A percentile compares a stretch with the other conserved stretches of the same genome.
Evolutionary conservation across 64 coral and sea anemone genomes (phyloP).

Genomic region (Platygyra sinensis): DNA sequence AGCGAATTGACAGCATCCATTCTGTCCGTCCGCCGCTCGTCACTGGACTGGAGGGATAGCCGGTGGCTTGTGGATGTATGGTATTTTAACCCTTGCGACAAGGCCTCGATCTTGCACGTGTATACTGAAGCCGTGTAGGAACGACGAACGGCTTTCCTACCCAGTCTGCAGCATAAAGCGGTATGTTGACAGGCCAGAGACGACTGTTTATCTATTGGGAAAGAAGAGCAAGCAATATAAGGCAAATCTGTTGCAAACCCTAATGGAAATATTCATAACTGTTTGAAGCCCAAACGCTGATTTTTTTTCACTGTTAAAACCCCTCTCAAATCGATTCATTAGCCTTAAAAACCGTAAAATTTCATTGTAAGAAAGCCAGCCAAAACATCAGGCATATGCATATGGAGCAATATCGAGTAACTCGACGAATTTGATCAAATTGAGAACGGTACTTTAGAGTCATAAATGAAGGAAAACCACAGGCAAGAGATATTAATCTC

Average conservation of each 20-base stretch:
- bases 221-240: background rate
- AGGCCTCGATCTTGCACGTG: constrained; percentile 32
- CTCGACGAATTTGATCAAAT: background rate
- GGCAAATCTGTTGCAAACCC: background rate
- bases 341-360: background rate
- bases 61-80: constrained; percentile 25
- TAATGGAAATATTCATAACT: background rate
- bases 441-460: constrained; percentile 1
- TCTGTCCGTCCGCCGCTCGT: background rate
- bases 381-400: background rate
- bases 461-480: background rate
- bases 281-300: background rate
- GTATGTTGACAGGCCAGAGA: background rate
- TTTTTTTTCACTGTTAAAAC: background rate
- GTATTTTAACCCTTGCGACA: constrained; percentile 15
- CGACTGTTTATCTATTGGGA: background rate
- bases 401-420: background rate
- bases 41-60: background rate
- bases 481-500: background rate
- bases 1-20: constrained; percentile 32
- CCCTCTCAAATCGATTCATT: background rate
- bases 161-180: constrained; percentile 8
- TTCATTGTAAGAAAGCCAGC: background rate
- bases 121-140: constrained; percentile 8
- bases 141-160: constrained; percentile 18